Conservation (phyloP, 2,797 vertebrate genomes). For the Pseudochirops cupreus region DNA sequence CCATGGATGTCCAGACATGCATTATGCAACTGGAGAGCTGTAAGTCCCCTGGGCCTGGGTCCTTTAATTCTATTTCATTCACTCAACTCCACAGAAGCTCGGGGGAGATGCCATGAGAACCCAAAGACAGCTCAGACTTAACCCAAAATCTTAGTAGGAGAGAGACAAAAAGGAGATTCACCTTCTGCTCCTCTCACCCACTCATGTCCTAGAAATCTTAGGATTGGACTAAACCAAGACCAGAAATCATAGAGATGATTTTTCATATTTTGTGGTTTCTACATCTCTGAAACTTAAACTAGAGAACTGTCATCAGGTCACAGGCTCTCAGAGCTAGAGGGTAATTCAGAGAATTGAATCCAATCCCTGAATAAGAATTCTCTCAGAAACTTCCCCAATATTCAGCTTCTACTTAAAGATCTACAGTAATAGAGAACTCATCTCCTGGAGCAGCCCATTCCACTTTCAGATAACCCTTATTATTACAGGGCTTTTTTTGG, state of each 20-base stretch:
- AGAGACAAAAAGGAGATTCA: background rate
- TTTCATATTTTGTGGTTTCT: background rate
- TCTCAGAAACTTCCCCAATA: background rate
- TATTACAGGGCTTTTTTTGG: background rate
- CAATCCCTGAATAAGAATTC: background rate
- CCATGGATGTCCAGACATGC: conserved; percentile 99
- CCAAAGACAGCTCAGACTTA: background rate
- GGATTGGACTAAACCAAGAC: background rate
- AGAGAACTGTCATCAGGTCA: background rate
- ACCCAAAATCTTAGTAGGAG: background rate
- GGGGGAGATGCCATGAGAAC: background rate
- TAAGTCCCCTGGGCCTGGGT: conserved; percentile 85
- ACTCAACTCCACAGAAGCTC: background rate
- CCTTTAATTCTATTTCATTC: background rate
- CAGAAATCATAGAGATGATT: background rate
- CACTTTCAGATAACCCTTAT: background rate
- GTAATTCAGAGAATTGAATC: background rate
- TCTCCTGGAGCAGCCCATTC: background rate
- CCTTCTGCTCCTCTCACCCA: background rate
- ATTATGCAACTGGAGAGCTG: conserved; percentile 99
- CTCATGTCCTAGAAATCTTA: background rate
- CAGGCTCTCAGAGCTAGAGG: background rate
- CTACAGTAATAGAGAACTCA: background rate
- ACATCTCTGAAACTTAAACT: background rate
- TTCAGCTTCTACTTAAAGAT: background rate